Base-by-base conservation (phyloP, 1,140 invertebrate species). In the Meloidogyne hapla region DNA sequence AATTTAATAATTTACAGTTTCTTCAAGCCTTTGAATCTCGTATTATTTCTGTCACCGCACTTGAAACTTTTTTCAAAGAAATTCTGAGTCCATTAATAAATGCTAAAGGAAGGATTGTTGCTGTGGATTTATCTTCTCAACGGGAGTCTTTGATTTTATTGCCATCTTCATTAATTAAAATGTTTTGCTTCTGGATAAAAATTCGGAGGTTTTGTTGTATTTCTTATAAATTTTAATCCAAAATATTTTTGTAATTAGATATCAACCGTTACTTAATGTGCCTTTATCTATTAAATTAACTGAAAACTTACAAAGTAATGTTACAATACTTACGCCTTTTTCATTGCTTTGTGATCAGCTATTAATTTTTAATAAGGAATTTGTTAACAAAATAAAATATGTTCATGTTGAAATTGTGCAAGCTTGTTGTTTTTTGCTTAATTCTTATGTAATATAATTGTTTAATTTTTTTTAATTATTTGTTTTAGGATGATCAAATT, bases 311-410 rank as follows among this genome's bases (percentile, higher is more conserved):
- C 12, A 21, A 23, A 40, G 23, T 64, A 3, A 64, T 73, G 21
- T 28, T 73, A 28, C 1, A 33, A 33, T 33, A 33, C 4, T 8
- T 33, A 33, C 33, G 1, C 71, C 71, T 40, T 63, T 73, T 21
- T 23, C 71, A 28, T 13, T 73, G 15, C 71, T 73, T 33, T 73
- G 71, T 63, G 71, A 73, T 63, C 71, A 73, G 2, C 23, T 73
- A 5, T 56, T 40, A 38, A 15, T 48, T 13, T n/a, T 62, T 15
- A 28, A 21, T 18, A 42, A 42, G 5, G 65, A 21, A n/a, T 15
- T 18, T 63, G 25, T 4, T 8, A 33, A 42, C 5, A 33, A 6
- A 21, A 25, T 42, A 42, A 67, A 67, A 12, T 6, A 9, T 18
- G 65, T 67, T 6, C 28, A 73, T 42, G 26, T 73, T 33, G 71